These are phyloP conservation scores for Euplagia quadripunctaria DNA, from an alignment of 2,888 invertebrate genomes.

Conservation along the genomic window DNA sequence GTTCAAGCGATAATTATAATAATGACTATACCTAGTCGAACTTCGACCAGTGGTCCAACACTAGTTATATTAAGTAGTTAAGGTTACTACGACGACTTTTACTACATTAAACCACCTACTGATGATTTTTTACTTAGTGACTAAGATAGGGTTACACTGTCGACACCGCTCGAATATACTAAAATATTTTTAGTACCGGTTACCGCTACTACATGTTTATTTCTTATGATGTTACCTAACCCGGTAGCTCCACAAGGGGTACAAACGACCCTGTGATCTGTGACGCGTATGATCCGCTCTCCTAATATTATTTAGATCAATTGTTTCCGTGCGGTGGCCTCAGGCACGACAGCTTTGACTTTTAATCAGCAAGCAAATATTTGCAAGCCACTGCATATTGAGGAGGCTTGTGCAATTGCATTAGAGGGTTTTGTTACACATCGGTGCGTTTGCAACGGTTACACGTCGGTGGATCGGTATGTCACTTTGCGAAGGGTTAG, in stretches of 20 bases:
- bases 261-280: slow-evolving; percentile 74
- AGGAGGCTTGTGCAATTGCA: slow-evolving; percentile 83
- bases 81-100: too few relatives aligned
- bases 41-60: too few relatives aligned
- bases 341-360: slow-evolving; percentile 81
- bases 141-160: not conserved
- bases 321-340: slow-evolving; percentile 75
- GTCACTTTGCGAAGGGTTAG: slow-evolving; percentile 69
- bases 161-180: too few relatives aligned
- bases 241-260: slow-evolving; percentile 42
- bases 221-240: slow-evolving; percentile 34
- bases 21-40: too few relatives aligned
- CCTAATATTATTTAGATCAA: slow-evolving; percentile 84
- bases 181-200: too few relatives aligned
- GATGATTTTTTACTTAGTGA: too few relatives aligned
- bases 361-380: slow-evolving; percentile 85
- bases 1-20: too few relatives aligned
- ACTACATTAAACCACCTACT: too few relatives aligned
- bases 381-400: slow-evolving; percentile 79
- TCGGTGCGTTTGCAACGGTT: slow-evolving; percentile 64
- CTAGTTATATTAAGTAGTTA: too few relatives aligned
- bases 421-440: slow-evolving; percentile 73
- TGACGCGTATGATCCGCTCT: slow-evolving; percentile 74
- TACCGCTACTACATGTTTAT: slow-evolving; percentile 8
- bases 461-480: slow-evolving; percentile 65